phyloP scores from a whole-genome alignment of 2,113 vertebrate genomes.

The Tachysurus vachellii region DNA sequence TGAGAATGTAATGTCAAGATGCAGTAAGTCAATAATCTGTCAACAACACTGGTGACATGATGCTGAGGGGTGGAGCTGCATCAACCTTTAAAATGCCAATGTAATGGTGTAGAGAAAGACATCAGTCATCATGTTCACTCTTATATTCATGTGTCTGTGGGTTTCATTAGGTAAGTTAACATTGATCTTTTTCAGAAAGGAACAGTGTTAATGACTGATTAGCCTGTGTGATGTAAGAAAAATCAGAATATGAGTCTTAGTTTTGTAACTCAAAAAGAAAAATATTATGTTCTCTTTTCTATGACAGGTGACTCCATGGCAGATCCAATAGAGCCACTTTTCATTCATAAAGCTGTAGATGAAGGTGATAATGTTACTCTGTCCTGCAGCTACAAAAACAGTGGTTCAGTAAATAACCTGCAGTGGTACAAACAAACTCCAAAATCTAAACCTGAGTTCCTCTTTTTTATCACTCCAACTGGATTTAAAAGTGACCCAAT shows the following conservation, averaged over 20 bases:
- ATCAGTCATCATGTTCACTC: background rate
- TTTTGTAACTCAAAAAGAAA: background rate
- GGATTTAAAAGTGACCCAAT: no score
- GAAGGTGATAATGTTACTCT: slow-evolving; percentile 11
- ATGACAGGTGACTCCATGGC: slow-evolving; percentile 6
- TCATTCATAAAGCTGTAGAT: background rate
- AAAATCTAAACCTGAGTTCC: slow-evolving; percentile 14
- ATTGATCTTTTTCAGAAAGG: background rate
- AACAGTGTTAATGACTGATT: no score
- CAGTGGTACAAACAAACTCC: slow-evolving; percentile 32
- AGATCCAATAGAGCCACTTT: background rate
- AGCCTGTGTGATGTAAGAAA: no score
- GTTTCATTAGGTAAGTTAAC: background rate
- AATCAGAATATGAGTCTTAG: background rate
- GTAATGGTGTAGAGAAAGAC: background rate
- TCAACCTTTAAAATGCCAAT: background rate
- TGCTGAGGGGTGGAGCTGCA: background rate
- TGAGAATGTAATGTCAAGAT: background rate
- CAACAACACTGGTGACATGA: no score
- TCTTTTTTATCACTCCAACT: background rate
- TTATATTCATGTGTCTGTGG: slow-evolving; percentile 2
- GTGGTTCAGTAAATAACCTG: background rate
- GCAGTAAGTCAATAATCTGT: background rate
- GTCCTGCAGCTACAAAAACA: slow-evolving; percentile 2
- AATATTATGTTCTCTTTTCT: background rate